phyloP scores from a whole-genome alignment of 1,140 invertebrate species.

The Drosophila arizonae region DNA sequence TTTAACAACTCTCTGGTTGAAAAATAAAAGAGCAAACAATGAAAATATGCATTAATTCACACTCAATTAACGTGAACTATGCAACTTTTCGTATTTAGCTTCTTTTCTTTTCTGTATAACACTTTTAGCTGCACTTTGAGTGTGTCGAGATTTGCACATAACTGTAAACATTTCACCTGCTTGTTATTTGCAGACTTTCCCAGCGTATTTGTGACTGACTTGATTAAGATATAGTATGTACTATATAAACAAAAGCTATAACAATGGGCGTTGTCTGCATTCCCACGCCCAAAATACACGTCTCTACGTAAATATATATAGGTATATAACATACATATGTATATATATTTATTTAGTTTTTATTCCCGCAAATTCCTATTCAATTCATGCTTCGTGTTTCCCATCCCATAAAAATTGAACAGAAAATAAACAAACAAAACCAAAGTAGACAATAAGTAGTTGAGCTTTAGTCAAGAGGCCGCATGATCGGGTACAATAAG shows the following conservation, averaged over 20 bases:
- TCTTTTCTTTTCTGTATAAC: conserved; percentile 11
- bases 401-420: conserved; percentile 55
- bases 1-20: no score
- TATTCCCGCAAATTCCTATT: conserved; percentile 70
- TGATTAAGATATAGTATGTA: conserved; percentile 33
- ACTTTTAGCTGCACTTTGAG: conserved; percentile 40
- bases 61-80: conserved; percentile 29
- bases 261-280: conserved; percentile 43
- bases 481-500: no score
- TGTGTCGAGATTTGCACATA: conserved; percentile 22
- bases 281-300: conserved; percentile 64
- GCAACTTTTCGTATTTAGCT: background rate
- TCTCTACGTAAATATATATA: conserved; percentile 14
- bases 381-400: conserved; percentile 70
- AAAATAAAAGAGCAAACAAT: background rate
- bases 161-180: conserved; percentile 39
- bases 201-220: conserved; percentile 28
- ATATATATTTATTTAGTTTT: conserved; percentile 12
- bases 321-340: background rate
- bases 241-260: conserved; percentile 20
- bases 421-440: conserved; percentile 14
- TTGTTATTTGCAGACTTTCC: conserved; percentile 54
- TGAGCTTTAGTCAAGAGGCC: no score
- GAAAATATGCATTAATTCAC: conserved; percentile 19
- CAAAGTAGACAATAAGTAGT: background rate